Evolutionary conservation across 2,113 vertebrate species (phyloP), one percentile per base, ranked within the genome.

Genomic region (Clarias magur): DNA sequence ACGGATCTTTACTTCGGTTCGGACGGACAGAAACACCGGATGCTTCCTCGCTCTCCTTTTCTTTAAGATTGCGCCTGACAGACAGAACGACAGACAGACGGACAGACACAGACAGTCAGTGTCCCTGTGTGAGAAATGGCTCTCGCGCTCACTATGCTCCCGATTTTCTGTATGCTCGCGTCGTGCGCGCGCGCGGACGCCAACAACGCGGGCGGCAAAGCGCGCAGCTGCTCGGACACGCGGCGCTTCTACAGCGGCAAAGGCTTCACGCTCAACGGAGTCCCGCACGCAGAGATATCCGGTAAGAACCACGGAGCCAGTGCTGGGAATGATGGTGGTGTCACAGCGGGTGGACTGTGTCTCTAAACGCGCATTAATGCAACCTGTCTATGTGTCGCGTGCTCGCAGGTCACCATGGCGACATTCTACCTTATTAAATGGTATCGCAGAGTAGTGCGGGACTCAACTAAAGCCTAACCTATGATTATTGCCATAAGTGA

Each of bases 221-320:
- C 95, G 88, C 94, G 92, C 86, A 98, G 96, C 96, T 99, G 98
- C 94, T 17, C 94, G 90, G 97, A 98, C 88, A 95, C 98, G 93
- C 96, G 96, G 84, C 96, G 97, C 94, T 95, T 98, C 93, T 99
- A 99, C 94, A 97, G 95, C 91, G 96, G 96, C 90, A 98, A 97
- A 89, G 97, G 98, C 57, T 99, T 99, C 95, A 96, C 96, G 79
- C 94, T 97, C 53, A 94, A 86, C 89, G 97, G 95, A 27, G 97
- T 97, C 38, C 98, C 98, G 23, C 96, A 96, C 93, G 96, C 95
- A 0, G 97, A 98, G 92, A 98, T 99, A 91, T 98, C 97, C 62
- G 98, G 98, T 99, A 92, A 96, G 96, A 65, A 80, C 83, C 17
- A 7, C 56, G 27, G 42, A 67, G 6, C 54, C 56, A 15, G 57